Base-by-base conservation (phyloP, 2,888 invertebrate genomes). In the Phorcus lineatus region DNA sequence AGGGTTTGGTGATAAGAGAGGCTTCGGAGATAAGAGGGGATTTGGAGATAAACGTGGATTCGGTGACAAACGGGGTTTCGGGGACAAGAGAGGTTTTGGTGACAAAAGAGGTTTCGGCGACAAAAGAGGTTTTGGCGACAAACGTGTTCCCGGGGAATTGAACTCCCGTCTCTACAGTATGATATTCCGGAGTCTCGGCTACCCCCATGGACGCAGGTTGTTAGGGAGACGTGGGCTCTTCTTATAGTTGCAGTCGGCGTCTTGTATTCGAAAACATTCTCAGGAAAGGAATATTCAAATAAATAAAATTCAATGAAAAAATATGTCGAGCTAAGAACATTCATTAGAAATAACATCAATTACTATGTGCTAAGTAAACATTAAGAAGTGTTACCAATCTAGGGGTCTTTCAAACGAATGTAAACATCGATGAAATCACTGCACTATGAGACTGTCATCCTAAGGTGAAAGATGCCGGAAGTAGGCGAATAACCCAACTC, bases 41-140 rank as follows among this genome's bases (percentile, higher is more conserved):
- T 83, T 80, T 67, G 83, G 66, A 9, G 80, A 83, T 57, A 83
- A 83, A 36, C 17, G 83, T 22, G 83, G 83, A 2, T 83, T 80
- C 57, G 83, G 76, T 3, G 82, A 83, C 52, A 83, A 83, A 67
- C 28, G 82, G 9, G 85, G 85, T 0, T 84, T 83, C 74, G 86
- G 78, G 9, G 83, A 86, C 55, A 86, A 84, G 75, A 53, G 86
- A 47, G 84, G 84, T 28, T 83, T 83, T 28, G 83, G 79, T 9
- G 83, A 85, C 62, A 85, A 85, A 47, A 55, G 85, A 13, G 85
- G 82, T 24, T 83, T 81, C 54, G 80, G 79, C 2, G 81, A 82
- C 57, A 82, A 82, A 55, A 54, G 82, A 75, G 77, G 54, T 17
- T 79, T 74, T 24, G 80, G 77, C 17, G 75, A 80, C 54, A 67